Base-by-base conservation (phyloP, 2,797 vertebrate genomes). In the Rhinichthys osculus region DNA sequence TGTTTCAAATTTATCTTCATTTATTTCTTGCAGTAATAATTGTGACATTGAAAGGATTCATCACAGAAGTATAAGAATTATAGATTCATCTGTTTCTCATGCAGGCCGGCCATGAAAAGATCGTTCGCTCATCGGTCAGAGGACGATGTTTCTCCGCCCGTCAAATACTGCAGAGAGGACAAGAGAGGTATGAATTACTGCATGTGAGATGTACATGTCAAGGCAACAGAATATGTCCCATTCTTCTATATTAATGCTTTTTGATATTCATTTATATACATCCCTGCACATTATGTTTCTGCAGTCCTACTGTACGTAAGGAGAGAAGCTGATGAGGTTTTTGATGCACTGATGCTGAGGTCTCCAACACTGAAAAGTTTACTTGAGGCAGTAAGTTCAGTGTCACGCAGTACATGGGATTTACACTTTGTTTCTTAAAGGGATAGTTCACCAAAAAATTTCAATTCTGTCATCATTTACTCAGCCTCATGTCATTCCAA, bases 291-390 rank as follows among this genome's bases (percentile, higher is more conserved):
- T 85, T 87, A 70, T 89, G 52, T 80, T 78, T 85, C 95, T 95
- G 85, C 94, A 99, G 98, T 99, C 91, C 95, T 99, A 87, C 89
- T 99, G 89, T 99, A 99, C 7, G 98, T 99, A 89, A 96, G 98
- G 91, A 99, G 98, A 92, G 98, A 99, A 93, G 94, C 95, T 0
- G 98, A 99, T 52, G 98, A 99, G 70, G 98, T 99, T 90, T 99
- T 99, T 84, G 98, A 99, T 66, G 98, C 98, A 10, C 94, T 99
- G 92, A 99, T 99, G 98, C 95, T 99, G 90, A 99, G 97, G 90
- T 97, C 97, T 21, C 98, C 98, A 69, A 99, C 98, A 0, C 96
- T 99, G 91, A 96, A 96, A 89, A 98, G 98, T 62, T 95, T 99
- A 83, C 96, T 97, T 94, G 98, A 99, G 73, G 97, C 98, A 71